A percentile compares a stretch with the other conserved stretches of the same genome.
Conservation (phyloP, 2,797 vertebrate genomes). For the Toxotes lorentzi region DNA sequence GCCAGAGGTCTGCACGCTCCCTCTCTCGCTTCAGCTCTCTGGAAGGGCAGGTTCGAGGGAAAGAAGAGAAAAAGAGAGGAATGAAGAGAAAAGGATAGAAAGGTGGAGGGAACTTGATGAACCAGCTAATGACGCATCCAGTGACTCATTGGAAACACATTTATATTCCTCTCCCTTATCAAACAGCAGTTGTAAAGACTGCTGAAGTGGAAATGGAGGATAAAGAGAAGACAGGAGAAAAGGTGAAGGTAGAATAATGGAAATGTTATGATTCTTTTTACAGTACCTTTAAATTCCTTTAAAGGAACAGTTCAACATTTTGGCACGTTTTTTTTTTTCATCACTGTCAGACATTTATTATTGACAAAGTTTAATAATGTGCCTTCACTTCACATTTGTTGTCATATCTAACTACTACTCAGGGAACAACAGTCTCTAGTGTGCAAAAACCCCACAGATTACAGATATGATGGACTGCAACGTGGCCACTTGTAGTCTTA, state of each 20-base stretch:
- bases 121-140: neutral
- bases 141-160: neutral
- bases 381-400: too few species aligned
- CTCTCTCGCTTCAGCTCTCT: slow-evolving; percentile 92
- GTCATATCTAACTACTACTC: too few species aligned
- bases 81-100: neutral
- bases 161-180: neutral
- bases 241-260: neutral
- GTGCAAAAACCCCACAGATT: neutral
- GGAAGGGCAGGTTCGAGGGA: neutral
- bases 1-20: slow-evolving; percentile 91
- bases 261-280: neutral
- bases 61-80: neutral
- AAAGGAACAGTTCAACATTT: neutral
- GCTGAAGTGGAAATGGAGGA: neutral
- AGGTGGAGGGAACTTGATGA: neutral
- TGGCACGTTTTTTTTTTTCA: neutral
- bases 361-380: too few species aligned
- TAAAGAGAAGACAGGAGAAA: neutral
- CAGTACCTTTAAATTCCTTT: neutral
- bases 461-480: neutral
- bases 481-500: too few species aligned
- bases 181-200: neutral
- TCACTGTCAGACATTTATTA: neutral
- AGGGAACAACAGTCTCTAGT: neutral